These are phyloP conservation scores for Holothuria leucospilota DNA, from an alignment of 53 echinoderm and acorn worm genomes.

Conservation along the genomic window DNA sequence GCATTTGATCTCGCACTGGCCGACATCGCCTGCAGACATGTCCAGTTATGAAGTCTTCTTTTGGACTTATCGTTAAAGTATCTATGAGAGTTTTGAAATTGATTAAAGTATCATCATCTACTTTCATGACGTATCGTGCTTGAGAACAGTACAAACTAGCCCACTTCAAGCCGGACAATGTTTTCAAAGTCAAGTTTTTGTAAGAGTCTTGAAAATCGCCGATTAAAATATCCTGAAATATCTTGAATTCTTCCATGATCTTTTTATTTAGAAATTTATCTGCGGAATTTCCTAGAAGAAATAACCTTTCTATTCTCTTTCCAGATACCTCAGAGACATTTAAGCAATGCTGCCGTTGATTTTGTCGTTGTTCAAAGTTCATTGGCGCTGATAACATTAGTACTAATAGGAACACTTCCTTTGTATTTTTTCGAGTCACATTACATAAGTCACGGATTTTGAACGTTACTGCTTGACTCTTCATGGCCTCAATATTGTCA, in stretches of 20 bases:
- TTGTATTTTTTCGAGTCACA: too few species aligned
- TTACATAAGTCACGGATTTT: too few species aligned
- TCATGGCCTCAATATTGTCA: too few species aligned
- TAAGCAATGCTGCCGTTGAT: neutral
- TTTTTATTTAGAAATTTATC: neutral
- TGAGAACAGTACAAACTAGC: slow-evolving; percentile 67
- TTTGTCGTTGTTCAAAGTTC: neutral
- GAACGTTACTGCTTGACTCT: too few species aligned
- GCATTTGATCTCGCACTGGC: neutral
- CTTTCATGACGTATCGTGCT: slow-evolving; percentile 49
- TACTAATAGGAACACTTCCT: slow-evolving; percentile 20
- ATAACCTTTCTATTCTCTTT: slow-evolving; percentile 6
- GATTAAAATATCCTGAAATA: slow-evolving; percentile 60
- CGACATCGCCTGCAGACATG: neutral
- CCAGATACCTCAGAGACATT: neutral
- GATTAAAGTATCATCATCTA: slow-evolving; percentile 73
- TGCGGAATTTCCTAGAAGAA: neutral
- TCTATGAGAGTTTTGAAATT: slow-evolving; percentile 43
- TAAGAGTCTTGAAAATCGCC: slow-evolving; percentile 71
- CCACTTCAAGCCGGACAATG: slow-evolving; percentile 79
- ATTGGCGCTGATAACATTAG: neutral
- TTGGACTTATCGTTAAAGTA: neutral
- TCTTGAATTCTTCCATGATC: slow-evolving; percentile 32
- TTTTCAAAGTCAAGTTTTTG: slow-evolving; percentile 73
- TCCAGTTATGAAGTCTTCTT: slow-evolving; percentile 8